phyloP scores from a whole-genome alignment of 2,797 vertebrate species.

The Menidia menidia region DNA sequence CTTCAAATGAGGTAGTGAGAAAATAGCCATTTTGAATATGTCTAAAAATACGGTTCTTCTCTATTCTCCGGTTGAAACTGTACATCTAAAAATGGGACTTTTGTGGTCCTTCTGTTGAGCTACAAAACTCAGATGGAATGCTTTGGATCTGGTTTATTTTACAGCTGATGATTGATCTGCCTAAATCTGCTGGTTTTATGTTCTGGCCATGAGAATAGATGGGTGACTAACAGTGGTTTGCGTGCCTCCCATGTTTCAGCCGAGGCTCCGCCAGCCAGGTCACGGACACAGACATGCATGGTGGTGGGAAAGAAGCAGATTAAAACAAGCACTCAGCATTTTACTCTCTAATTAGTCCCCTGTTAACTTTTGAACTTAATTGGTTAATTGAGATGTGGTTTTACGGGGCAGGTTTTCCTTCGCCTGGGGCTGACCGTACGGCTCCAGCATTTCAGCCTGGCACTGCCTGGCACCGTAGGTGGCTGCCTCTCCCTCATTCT shows the following conservation, averaged over 20 bases:
- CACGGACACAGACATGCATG: constrained; percentile 58
- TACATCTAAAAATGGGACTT: constrained; percentile 59
- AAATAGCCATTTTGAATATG: constrained; percentile 48
- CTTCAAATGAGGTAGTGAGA: constrained; percentile 47
- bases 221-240: constrained; percentile 75
- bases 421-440: constrained; percentile 73
- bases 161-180: constrained; percentile 75
- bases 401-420: constrained; percentile 74
- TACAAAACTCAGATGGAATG: constrained; percentile 70
- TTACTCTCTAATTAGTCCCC: constrained; percentile 75
- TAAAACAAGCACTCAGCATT: constrained; percentile 70
- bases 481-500: constrained; percentile 54
- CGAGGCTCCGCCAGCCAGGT: constrained; percentile 58
- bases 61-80: constrained; percentile 49
- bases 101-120: constrained; percentile 66
- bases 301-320: constrained; percentile 48
- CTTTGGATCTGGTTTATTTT: constrained; percentile 78
- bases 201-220: constrained; percentile 56
- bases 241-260: constrained; percentile 64
- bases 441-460: constrained; percentile 72
- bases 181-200: constrained; percentile 76
- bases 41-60: constrained; percentile 46
- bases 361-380: constrained; percentile 81
- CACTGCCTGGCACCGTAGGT: constrained; percentile 71
- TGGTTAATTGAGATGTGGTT: constrained; percentile 80